These are phyloP conservation scores for Pterophyllum scalare DNA, from an alignment of 2,113 vertebrate species.

Conservation along the genomic window DNA sequence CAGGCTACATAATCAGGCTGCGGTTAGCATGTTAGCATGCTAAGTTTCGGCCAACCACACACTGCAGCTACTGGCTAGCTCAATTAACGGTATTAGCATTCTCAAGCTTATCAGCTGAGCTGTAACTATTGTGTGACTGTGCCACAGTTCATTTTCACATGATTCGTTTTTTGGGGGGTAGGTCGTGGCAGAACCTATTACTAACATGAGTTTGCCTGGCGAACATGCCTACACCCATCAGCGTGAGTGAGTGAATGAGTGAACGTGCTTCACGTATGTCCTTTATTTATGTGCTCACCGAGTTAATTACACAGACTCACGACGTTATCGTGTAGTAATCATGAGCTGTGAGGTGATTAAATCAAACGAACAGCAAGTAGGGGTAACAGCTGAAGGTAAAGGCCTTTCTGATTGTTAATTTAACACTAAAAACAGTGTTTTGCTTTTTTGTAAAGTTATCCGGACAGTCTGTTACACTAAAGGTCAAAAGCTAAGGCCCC, in stretches of 20 bases:
- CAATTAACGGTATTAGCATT: conserved; percentile 15
- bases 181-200: background rate
- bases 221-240: conserved; percentile 36
- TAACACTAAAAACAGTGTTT: background rate
- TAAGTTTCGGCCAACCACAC: conserved; percentile 56
- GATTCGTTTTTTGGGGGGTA: background rate
- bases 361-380: background rate
- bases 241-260: background rate
- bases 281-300: background rate
- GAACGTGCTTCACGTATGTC: background rate
- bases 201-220: conserved; percentile 20
- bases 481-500: too few species aligned
- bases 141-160: accelerated
- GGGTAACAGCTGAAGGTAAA: background rate
- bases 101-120: background rate
- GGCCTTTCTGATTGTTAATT: background rate
- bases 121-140: background rate
- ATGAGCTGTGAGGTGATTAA: background rate
- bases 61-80: conserved; percentile 13
- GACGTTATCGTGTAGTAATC: background rate
- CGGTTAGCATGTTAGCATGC: conserved; percentile 64
- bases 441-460: background rate
- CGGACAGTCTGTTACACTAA: too few species aligned
- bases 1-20: conserved; percentile 26
- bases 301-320: background rate